Evolutionary conservation across 2,888 invertebrate genomes (phyloP), one percentile per base, ranked within the genome.

Genomic region (Netelia fuscicornis): DNA sequence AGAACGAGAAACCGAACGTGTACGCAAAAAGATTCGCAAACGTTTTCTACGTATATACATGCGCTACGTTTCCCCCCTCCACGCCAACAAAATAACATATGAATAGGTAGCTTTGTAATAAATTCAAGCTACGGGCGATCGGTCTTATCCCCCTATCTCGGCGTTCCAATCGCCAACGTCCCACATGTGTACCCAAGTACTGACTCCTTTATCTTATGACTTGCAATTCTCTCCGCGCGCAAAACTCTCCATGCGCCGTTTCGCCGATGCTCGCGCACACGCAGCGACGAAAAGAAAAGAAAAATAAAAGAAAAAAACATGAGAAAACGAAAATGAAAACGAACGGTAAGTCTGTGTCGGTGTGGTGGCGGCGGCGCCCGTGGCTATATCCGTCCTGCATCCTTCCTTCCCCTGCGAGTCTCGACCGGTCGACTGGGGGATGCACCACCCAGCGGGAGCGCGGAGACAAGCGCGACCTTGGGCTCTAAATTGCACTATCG

Each of bases 21-120:
- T 48, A 48, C 48, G 48, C 13, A 13, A 48, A 37, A 48, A 48
- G 48, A 48, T 10, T 48, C 48, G 13, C 48, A 48, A 13, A 48
- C 13, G 48, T 13, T 48, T 48, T 48, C 11, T 48, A 13, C 48
- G 13, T 48, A 48, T 11, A 48, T 13, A 48, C 13, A 48, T 13
- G 13, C 3, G 13, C 37, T 48, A 11, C 48, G 1, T 48, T 13
- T 13, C 10, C 13, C 10, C 13, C 10, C 48, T 9, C 2, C 9
- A 2, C 13, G 9, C 48, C 48, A 48, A 48, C 56, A 8, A 56
- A 58, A 58, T 20, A 58, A 83, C 72, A 84, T 86, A 86, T 88
- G 86, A 87, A 86, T 83, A 83, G 83, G 85, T 84, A 85, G 84
- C 82, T 85, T 87, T 84, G 84, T 84, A 88, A 88, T 88, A 87